Base-by-base conservation (phyloP, 2,888 invertebrate genomes). In the Subacronicta megacephala region DNA sequence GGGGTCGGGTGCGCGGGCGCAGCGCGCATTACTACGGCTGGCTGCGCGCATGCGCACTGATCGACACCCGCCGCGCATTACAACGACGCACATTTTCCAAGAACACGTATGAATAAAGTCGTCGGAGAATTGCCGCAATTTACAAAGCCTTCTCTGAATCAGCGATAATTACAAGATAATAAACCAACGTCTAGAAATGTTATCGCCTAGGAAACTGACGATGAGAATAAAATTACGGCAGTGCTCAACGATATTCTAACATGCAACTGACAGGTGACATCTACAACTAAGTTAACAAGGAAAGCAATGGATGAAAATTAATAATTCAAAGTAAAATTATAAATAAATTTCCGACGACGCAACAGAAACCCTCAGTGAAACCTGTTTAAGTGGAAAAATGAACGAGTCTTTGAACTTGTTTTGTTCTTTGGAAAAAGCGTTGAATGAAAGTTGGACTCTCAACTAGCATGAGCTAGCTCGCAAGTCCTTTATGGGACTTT, bases 1-100 rank as follows among this genome's bases (percentile, higher is more conserved):
- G 62, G 74, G 66, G 74, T 72, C 62, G 74, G 78, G 62, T 72
- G 78, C 81, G 76, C 77, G 75, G 75, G 72, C 64, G 62, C 65
- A 63, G 71, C 74, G 74, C 73, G 68, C 66, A 60, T 62, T 69
- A 78, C 72, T 72, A 69, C 75, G 73, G 72, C 71, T 63, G 61
- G 65, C 64, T 65, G 75, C 63, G 62, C 74, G 62, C 76, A 62
- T 62, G 62, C 61, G 61, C 70, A 36, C 54, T 63, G 64, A 64
- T 60, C 64, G 64, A 59, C 74, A 72, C 68, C 72, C 75, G 72
- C 75, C 62, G 72, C 70, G 74, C 74, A 74, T 74, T 60, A 70
- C 70, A 74, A 74, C 72, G 56, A 73, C 72, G 63, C 56, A 55
- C 57, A 56, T 70, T 62, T 74, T 70, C 75, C 62, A 62, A 55